Percentiles rank a stretch among this genome's conserved stretches.
phyloP scores from a whole-genome alignment of 2,797 vertebrate genomes.

The Falco rusticolus region DNA sequence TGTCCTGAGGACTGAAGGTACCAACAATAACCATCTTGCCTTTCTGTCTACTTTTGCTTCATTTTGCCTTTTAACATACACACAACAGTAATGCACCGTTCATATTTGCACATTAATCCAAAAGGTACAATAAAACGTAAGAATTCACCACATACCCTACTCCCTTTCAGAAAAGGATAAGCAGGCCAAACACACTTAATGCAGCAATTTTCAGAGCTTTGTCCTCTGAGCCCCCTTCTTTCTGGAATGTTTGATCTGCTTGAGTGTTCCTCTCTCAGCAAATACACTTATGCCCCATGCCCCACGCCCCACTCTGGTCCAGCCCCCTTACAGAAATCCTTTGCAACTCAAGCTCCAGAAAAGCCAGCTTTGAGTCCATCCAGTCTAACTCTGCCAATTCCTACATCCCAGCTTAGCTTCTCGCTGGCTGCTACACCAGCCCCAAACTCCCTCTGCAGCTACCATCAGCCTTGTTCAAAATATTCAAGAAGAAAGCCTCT shows the following conservation, averaged over 20 bases:
- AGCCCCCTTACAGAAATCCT: neutral
- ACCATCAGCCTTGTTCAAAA: neutral
- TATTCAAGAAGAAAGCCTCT: neutral
- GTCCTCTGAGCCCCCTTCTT: neutral
- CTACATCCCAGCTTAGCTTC: neutral
- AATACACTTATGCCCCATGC: rapidly evolving
- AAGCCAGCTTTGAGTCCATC: neutral
- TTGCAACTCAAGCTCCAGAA: neutral
- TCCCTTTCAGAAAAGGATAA: neutral
- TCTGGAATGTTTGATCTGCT: neutral
- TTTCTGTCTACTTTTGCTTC: neutral
- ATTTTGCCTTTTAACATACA: neutral
- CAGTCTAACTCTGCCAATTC: neutral
- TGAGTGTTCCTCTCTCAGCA: neutral
- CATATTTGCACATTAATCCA: neutral
- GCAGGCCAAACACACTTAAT: neutral
- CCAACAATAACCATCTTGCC: neutral
- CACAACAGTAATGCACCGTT: neutral
- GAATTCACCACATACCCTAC: neutral
- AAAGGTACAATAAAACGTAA: neutral
- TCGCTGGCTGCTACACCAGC: neutral
- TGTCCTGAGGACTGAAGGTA: neutral
- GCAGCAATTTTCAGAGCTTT: neutral
- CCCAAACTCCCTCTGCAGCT: neutral
- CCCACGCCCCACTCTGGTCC: neutral